Conservation (phyloP, 2,888 invertebrate species). For the Cheilosia variabilis region DNA sequence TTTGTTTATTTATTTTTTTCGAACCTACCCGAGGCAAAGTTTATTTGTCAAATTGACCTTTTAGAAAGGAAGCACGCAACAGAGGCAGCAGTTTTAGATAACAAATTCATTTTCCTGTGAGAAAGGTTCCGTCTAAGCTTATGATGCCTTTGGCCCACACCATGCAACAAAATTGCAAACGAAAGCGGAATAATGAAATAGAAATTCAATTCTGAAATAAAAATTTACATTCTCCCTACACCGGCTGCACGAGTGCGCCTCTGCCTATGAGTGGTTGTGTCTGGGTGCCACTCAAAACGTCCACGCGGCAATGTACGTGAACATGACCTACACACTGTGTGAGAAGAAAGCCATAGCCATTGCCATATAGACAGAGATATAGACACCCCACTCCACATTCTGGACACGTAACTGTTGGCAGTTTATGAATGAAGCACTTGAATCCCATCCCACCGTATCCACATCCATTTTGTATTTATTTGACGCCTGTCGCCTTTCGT, state of each 20-base stretch:
- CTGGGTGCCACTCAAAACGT: slow-evolving; percentile 35
- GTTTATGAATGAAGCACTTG: slow-evolving; percentile 64
- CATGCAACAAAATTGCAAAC: background rate
- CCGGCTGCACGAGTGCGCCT: background rate
- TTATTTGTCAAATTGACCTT: slow-evolving; percentile 58
- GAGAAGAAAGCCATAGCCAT: slow-evolving; percentile 25
- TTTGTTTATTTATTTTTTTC: background rate
- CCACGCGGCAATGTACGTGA: slow-evolving; percentile 30
- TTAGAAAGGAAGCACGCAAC: slow-evolving; percentile 39
- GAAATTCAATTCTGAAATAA: slow-evolving; percentile 45
- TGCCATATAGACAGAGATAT: background rate
- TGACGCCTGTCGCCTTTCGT: slow-evolving; percentile 35
- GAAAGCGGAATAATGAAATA: slow-evolving; percentile 27
- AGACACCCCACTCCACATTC: slow-evolving; percentile 27
- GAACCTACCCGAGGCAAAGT: slow-evolving; percentile 27
- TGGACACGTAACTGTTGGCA: slow-evolving; percentile 37
- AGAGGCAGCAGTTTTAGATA: slow-evolving; percentile 44
- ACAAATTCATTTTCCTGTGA: slow-evolving; percentile 7
- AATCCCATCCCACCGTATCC: background rate
- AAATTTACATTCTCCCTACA: slow-evolving; percentile 30
- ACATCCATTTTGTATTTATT: slow-evolving; percentile 8
- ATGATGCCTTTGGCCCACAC: background rate
- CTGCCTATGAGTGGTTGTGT: background rate
- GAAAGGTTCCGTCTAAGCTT: background rate
- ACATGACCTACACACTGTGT: slow-evolving; percentile 61